Evolutionary conservation across 2,797 vertebrate genomes (phyloP), one percentile per base, ranked within the genome.

Genomic region (Anabacerthia variegaticeps): DNA sequence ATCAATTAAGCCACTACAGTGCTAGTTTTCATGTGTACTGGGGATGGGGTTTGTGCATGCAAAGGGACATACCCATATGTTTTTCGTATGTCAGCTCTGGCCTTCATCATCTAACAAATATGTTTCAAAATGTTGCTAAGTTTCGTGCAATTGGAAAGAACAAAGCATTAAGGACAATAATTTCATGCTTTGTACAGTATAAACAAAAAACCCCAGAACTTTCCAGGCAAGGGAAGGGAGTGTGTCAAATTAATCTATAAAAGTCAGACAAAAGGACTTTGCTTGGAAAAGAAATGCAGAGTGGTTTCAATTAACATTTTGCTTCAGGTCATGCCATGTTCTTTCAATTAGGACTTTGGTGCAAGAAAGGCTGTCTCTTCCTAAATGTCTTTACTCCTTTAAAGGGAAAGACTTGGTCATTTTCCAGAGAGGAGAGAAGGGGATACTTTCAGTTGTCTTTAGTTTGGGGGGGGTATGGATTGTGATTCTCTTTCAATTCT

Each of bases 281-380:
- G 82, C 85, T 89, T 86, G 93, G 89, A 89, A 75, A 90, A 94
- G 66, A 95, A 92, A 88, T 56, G 63, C 51, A 41, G 74, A n/a
- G 59, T 95, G 92, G 83, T 96, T 97, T 97, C 90, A 95, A 96
- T 97, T 95, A 96, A 80, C 58, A 43, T 93, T 97, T 97, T 96
- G 86, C 92, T 96, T 88, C 93, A 85, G 94, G 94, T 97, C 82
- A 88, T 93, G 84, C 89, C 93, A 97, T 96, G 41, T 86, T 97
- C 39, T 96, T 97, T 95, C 94, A 96, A 83, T 95, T 96, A 96
- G 82, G 85, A 62, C 49, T 95, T 92, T 81, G 49, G 80, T 91
- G 62, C 94, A 79, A 96, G 72, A 85, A 95, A 65, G 80, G 34
- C 89, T 76, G 44, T 89, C 84, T 96, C 13, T 26, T 83, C 46